Evolutionary conservation across 2,113 vertebrate species (phyloP).

Genomic region (Leucopsar rothschildi): DNA sequence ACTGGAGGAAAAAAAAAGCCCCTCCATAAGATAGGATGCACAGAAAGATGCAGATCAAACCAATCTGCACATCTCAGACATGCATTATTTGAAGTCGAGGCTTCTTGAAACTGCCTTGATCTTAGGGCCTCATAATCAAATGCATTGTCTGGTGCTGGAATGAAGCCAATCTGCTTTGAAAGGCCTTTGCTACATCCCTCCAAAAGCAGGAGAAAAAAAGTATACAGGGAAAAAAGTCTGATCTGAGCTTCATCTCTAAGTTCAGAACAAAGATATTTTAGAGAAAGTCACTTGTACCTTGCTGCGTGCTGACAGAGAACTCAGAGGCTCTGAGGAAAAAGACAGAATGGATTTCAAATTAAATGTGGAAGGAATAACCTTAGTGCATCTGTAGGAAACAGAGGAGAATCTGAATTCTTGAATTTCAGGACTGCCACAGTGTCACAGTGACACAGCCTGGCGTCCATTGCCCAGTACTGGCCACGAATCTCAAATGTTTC

Average conservation of each 20-base stretch:
- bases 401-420: neutral
- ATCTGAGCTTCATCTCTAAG: neutral
- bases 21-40: neutral
- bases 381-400: neutral
- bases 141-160: conserved; percentile 1
- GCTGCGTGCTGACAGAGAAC: neutral
- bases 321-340: neutral
- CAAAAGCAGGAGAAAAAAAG: neutral
- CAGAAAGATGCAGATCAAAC: neutral
- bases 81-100: neutral
- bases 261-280: neutral
- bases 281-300: neutral
- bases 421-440: neutral
- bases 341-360: neutral
- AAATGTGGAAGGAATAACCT: neutral
- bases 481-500: neutral
- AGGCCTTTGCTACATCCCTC: neutral
- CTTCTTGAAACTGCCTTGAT: neutral
- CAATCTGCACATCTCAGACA: neutral
- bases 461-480: neutral
- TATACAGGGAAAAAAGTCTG: neutral
- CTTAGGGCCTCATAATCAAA: conserved; percentile 14
- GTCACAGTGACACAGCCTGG: neutral
- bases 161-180: neutral
- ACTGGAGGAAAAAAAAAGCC: neutral